These are phyloP conservation scores for Zosterops pallidus DNA, from an alignment of 2,113 vertebrate genomes.

Conservation along the genomic window DNA sequence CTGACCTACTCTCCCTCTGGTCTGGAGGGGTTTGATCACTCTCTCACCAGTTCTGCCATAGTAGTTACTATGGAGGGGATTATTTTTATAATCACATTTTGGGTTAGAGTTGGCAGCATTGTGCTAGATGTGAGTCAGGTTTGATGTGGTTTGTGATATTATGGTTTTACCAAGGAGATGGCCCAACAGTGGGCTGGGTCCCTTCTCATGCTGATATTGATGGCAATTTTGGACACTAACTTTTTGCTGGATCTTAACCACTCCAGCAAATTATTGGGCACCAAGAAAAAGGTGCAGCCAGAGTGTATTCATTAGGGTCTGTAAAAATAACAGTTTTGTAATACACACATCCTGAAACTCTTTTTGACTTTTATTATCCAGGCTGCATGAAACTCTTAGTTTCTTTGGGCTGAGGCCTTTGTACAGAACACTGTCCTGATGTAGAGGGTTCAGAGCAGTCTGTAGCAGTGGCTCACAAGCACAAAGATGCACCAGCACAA, in stretches of 20 bases:
- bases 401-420: neutral
- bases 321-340: neutral
- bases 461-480: neutral
- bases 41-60: neutral
- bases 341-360: neutral
- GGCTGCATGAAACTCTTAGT: neutral
- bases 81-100: neutral
- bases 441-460: neutral
- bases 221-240: neutral
- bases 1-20: neutral
- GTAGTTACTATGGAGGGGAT: neutral
- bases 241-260: neutral
- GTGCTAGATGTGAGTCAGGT: neutral
- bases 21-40: neutral
- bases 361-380: neutral
- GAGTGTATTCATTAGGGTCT: neutral
- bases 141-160: neutral
- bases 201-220: neutral
- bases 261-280: neutral
- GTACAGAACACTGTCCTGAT: neutral
- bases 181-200: neutral
- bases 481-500: neutral
- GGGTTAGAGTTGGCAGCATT: neutral
- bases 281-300: neutral
- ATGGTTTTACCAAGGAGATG: neutral